These are phyloP conservation scores for Calyptommatus sinebrachiatus DNA, from an alignment of 2,113 vertebrate genomes.

Conservation along the genomic window DNA sequence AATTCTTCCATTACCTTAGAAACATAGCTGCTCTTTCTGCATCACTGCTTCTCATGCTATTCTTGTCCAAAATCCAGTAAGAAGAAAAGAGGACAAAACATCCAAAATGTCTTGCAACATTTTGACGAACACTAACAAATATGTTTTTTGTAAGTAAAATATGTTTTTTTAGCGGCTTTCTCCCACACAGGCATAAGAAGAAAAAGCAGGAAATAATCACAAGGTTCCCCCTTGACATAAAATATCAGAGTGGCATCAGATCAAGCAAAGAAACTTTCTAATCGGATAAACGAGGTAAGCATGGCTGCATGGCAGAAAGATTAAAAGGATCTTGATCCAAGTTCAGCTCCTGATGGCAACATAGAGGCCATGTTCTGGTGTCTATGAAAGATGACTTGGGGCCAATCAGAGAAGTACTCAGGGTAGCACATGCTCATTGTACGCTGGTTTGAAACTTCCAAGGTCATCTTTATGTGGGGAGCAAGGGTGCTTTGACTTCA, in stretches of 20 bases:
- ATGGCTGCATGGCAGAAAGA: no score
- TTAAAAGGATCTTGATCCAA: no score
- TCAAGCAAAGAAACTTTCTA: no score
- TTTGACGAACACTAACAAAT: neutral
- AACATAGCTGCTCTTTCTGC: neutral
- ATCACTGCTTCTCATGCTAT: neutral
- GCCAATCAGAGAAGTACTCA: no score
- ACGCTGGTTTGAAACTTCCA: no score
- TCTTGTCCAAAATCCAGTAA: neutral
- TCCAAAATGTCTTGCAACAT: neutral
- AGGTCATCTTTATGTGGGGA: no score
- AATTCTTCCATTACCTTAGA: neutral
- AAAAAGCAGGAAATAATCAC: neutral
- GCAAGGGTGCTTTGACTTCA: no score
- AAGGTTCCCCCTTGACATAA: neutral
- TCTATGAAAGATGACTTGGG: no score
- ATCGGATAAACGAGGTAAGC: no score
- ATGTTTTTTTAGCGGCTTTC: neutral
- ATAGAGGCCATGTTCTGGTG: no score
- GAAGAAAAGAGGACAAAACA: neutral
- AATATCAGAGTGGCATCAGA: neutral
- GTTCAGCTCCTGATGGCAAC: no score
- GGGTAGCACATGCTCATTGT: no score
- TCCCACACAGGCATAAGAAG: neutral
- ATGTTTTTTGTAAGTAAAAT: neutral